Conservation (phyloP, 2,797 vertebrate genomes). For the Huso huso region DNA sequence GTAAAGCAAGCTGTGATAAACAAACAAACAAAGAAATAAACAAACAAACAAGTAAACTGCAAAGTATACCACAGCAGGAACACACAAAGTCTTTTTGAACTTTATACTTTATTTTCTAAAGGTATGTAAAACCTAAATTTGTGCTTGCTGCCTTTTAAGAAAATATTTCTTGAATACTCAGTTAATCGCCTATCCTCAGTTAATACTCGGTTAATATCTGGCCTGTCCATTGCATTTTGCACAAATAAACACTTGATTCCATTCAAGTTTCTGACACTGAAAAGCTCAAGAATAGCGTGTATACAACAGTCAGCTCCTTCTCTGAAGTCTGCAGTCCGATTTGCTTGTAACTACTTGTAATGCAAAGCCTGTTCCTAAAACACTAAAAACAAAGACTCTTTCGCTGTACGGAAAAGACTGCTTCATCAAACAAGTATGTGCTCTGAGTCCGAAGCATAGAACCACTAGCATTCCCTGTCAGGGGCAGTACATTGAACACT, state of each 20-base stretch:
- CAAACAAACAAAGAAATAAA: neutral
- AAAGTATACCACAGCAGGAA: too few relatives aligned
- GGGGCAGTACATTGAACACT: neutral
- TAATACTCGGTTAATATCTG: too few relatives aligned
- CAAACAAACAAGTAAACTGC: neutral
- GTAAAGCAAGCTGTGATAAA: neutral
- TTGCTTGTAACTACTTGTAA: neutral
- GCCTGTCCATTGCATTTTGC: too few relatives aligned
- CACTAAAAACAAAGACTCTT: neutral
- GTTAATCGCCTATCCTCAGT: too few relatives aligned
- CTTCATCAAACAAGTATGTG: neutral
- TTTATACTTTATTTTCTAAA: too few relatives aligned
- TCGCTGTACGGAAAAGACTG: neutral
- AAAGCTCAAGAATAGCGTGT: neutral
- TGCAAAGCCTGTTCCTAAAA: neutral
- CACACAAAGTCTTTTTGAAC: too few relatives aligned
- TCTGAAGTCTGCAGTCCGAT: neutral
- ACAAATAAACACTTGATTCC: too few relatives aligned
- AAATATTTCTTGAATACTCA: too few relatives aligned
- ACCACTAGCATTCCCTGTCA: neutral
- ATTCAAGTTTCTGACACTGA: too few relatives aligned
- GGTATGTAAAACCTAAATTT: too few relatives aligned
- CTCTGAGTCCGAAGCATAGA: neutral
- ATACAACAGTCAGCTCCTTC: neutral
- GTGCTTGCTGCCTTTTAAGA: too few relatives aligned